Evolutionary conservation across 2,113 vertebrate genomes (phyloP), one percentile per base, ranked within the genome.

Genomic region (Pagrus major): DNA sequence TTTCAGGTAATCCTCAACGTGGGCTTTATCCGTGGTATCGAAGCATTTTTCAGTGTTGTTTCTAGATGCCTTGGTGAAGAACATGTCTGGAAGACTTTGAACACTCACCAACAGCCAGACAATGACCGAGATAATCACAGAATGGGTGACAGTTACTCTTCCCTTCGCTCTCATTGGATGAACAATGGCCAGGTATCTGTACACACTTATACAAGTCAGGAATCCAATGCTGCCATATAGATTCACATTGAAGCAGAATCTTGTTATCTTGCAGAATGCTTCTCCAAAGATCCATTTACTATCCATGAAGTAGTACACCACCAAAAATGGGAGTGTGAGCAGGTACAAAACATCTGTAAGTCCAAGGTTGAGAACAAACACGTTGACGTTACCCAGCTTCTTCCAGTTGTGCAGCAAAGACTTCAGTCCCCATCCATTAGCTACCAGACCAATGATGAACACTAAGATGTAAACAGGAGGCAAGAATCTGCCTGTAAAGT

Each of bases 161-260:
- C 96, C 96, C 82, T 91, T 88, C 0, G 77, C 86, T 71, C 55
- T 94, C 91, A 96, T 72, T 0, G 96, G 94, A 81, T 97, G 93
- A 21, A 97, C 95, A 0, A 97, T 94, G 55, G 94, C 92, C 89
- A 96, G 86, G 90, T 97, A 96, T 15, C 96, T 93, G 87, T 96
- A 96, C 46, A 96, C 33, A 8, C 96, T 96, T 71, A 97, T 96
- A 84, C 96, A 96, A 3, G 93, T 95, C 74, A 97, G 95, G 76
- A 97, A 97, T 4, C 94, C 93, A 10, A 97, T 96, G 88, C 95
- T 96, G 80, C 96, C 93, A 0, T 96, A 96, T n/a, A 96, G 87
- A 73, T 97, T 97, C 76, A 96, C 54, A 71, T 95, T 95, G 86
- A 96, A 97, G 49, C 80, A 92, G 68, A 93, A 81, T 7, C 96